Evolutionary conservation across 2,888 invertebrate species (phyloP).

Genomic region (Phytoseiulus persimilis): DNA sequence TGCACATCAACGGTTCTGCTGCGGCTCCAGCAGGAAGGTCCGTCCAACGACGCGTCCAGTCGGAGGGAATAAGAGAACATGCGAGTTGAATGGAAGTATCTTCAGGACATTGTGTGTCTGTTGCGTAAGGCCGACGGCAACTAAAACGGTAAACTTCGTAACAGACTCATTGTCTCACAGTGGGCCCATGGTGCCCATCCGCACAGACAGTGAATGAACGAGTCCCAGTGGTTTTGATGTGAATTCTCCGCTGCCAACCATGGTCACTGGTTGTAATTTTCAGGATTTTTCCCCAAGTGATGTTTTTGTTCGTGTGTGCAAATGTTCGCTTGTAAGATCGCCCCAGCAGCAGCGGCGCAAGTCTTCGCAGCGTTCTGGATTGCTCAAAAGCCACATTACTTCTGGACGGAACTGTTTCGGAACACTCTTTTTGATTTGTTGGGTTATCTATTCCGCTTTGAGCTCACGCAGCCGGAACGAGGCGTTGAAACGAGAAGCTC

Average conservation of each 20-base stretch:
- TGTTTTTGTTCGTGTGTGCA: background rate
- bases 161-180: background rate
- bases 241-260: background rate
- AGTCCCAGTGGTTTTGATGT: background rate
- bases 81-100: background rate
- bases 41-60: background rate
- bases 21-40: background rate
- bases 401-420: background rate
- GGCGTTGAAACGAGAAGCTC: background rate
- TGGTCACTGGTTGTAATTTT: background rate
- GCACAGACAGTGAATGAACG: background rate
- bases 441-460: background rate
- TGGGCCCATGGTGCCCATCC: background rate
- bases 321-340: background rate
- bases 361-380: background rate
- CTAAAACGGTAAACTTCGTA: constrained; percentile 5
- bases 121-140: background rate
- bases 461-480: background rate
- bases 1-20: background rate
- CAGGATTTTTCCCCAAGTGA: background rate
- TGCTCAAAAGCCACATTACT: background rate
- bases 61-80: background rate
- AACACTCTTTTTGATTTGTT: background rate
- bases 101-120: background rate
- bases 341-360: background rate